Evolutionary conservation across 2,888 invertebrate genomes (phyloP).

Genomic region (Philaethria dido): DNA sequence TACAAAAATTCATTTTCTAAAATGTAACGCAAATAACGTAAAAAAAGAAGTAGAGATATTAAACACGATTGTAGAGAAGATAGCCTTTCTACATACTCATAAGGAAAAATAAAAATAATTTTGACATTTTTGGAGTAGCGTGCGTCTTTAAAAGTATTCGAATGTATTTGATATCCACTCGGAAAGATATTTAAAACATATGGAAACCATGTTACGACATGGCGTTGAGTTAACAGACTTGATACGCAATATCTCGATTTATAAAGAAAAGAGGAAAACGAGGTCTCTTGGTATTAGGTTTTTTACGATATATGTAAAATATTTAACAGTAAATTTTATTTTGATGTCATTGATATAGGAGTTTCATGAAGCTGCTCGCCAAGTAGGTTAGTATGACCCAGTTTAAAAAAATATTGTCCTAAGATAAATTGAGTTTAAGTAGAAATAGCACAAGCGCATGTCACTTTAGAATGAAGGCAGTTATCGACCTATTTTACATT

Average conservation of each 20-base stretch:
- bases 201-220: no score
- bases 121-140: no score
- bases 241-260: no score
- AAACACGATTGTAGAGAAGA: no score
- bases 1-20: background rate
- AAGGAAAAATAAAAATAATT: no score
- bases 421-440: background rate
- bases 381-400: constrained; percentile 32
- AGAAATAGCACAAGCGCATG: constrained; percentile 13
- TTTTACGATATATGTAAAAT: background rate
- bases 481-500: background rate
- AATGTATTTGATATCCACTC: no score
- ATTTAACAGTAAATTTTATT: constrained; percentile 4
- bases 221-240: no score
- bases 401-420: constrained; percentile 23
- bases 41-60: background rate
- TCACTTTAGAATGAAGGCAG: background rate
- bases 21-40: background rate
- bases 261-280: no score
- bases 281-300: no score
- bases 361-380: constrained; percentile 16
- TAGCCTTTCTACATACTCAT: no score
- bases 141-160: no score
- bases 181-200: no score
- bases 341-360: constrained; percentile 15